These are phyloP conservation scores for Pachypeltis micranthus DNA, from an alignment of 1,140 invertebrate species.

Conservation along the genomic window DNA sequence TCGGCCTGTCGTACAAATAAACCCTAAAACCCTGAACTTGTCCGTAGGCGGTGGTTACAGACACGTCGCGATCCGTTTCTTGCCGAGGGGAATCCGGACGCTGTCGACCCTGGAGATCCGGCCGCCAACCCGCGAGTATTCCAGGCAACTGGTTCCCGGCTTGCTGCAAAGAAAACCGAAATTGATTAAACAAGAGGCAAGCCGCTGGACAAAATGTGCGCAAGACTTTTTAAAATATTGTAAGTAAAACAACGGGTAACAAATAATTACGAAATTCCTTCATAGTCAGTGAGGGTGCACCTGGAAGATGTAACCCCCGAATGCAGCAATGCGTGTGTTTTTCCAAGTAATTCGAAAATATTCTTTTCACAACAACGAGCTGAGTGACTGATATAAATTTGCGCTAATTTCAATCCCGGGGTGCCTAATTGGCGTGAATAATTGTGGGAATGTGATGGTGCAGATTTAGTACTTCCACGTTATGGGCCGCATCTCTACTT, in stretches of 20 bases:
- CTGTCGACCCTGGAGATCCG: constrained; percentile 67
- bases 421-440: too few relatives aligned
- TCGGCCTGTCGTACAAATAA: constrained; percentile 69
- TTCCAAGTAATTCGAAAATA: neutral
- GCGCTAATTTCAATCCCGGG: too few relatives aligned
- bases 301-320: neutral
- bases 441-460: too few relatives aligned
- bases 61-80: constrained; percentile 47
- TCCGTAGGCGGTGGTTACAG: constrained; percentile 65
- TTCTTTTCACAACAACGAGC: too few relatives aligned
- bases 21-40: constrained; percentile 37
- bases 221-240: neutral
- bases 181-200: neutral
- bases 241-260: too few relatives aligned
- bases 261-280: neutral
- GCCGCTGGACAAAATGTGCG: neutral
- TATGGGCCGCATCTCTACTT: too few relatives aligned
- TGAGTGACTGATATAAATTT: too few relatives aligned
- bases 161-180: constrained; percentile 10
- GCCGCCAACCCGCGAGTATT: constrained; percentile 63
- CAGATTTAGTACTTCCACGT: too few relatives aligned
- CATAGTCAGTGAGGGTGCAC: too few relatives aligned
- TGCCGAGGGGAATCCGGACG: constrained; percentile 55
- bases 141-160: constrained; percentile 48
- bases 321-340: neutral